Conservation (phyloP, 2,797 vertebrate genomes). For the Alcedo quadribrachys region DNA sequence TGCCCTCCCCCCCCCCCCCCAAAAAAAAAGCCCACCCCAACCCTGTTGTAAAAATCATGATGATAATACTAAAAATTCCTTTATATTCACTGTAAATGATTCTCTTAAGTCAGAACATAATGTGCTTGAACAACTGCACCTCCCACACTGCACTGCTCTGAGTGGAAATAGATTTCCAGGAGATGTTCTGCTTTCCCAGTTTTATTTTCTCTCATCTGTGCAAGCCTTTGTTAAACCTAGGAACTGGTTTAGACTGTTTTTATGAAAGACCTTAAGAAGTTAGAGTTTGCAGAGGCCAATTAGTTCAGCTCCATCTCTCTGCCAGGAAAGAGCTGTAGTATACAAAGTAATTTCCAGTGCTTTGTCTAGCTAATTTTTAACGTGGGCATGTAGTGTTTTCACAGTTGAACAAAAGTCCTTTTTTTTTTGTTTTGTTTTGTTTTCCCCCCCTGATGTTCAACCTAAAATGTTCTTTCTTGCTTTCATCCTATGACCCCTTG, state of each 20-base stretch:
- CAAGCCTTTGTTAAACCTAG: constrained; percentile 34
- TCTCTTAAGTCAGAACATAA: not conserved
- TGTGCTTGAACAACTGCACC: not conserved
- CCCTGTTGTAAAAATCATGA: not conserved
- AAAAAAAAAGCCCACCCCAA: not conserved
- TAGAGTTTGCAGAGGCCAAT: constrained; percentile 44
- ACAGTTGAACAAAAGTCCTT: constrained; percentile 12
- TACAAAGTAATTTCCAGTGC: constrained; percentile 22
- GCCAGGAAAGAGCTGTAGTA: constrained; percentile 4
- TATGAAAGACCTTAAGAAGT: constrained; percentile 46
- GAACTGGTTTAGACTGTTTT: not conserved
- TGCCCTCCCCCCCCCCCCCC: rapidly evolving
- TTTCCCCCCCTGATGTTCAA: not conserved
- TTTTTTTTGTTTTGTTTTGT: not conserved
- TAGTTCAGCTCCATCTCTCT: constrained; percentile 62
- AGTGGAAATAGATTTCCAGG: constrained; percentile 8
- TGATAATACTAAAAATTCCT: not conserved
- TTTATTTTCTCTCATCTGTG: constrained; percentile 11
- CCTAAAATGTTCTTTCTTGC: constrained; percentile 40
- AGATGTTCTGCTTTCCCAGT: constrained; percentile 31
- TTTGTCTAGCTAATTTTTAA: constrained; percentile 66
- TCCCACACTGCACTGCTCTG: not conserved
- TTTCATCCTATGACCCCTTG: constrained; percentile 52
- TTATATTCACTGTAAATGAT: constrained; percentile 6
- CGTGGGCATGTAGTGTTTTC: not conserved